A percentile compares a stretch with the other conserved stretches of the same genome.
Conservation (phyloP, 2,113 vertebrate genomes). For the Cyprinodon tularosa region DNA sequence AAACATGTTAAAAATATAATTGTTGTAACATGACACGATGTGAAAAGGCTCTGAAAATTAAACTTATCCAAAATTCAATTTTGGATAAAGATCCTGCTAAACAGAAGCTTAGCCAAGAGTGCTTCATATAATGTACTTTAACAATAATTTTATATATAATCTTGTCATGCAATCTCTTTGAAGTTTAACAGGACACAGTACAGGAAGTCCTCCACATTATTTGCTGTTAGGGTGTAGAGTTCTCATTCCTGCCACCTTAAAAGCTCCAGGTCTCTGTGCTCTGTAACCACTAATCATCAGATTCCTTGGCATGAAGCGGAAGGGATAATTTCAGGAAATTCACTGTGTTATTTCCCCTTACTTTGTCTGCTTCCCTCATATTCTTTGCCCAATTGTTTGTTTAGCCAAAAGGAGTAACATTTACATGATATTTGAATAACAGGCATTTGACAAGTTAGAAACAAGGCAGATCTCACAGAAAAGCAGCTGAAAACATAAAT, state of each 20-base stretch:
- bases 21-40: background rate
- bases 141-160: conserved; percentile 22
- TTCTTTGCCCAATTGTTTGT: conserved; percentile 28
- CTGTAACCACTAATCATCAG: conserved; percentile 52
- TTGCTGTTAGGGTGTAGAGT: conserved; percentile 48
- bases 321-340: conserved; percentile 56
- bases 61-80: background rate
- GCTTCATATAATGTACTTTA: background rate
- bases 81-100: background rate
- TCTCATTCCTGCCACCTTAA: conserved; percentile 23
- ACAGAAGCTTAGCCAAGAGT: background rate
- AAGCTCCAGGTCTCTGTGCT: conserved; percentile 37
- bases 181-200: background rate
- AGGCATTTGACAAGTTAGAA: conserved; percentile 30
- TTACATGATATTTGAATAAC: conserved; percentile 37
- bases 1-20: background rate
- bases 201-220: conserved; percentile 33
- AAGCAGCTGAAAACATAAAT: conserved; percentile 27
- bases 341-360: background rate
- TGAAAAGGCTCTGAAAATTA: background rate
- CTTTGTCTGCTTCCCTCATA: conserved; percentile 27
- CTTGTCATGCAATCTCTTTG: conserved; percentile 25
- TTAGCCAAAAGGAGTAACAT: conserved; percentile 44
- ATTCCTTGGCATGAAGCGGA: conserved; percentile 34
- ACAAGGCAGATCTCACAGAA: conserved; percentile 21